Evolutionary conservation across 2,888 invertebrate species (phyloP), one percentile per base, ranked within the genome.

Genomic region (Acronicta alni): DNA sequence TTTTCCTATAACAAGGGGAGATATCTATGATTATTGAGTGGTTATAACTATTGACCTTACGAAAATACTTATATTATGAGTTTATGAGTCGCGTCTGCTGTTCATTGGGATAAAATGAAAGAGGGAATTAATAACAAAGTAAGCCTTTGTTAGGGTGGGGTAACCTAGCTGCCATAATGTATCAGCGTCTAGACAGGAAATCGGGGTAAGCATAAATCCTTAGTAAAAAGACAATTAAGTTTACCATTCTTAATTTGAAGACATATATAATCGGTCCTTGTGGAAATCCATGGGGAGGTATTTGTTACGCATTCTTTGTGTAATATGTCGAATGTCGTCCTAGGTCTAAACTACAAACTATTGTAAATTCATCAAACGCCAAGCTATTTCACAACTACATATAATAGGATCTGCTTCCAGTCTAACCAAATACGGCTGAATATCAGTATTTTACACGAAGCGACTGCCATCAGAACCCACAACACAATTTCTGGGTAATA

Each of bases 131-230:
- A 70, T 65, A 46, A 53, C 60, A 52, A 49, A 65, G 55, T 55
- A 52, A 65, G 45, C 48, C 39, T 48, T 65, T 55, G 45, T 63
- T 58, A 58, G 15, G 46, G 44, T 49, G 67, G 56, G 56, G 57
- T 58, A 56, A 63, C 20, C 37, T 42, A 38, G 53, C 42, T 45
- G 3, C 20, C 16, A 35, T 30, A 16, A 58, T 46, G 52, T 47
- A 56, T 38, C 56, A 53, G 53, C 8, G 72, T 67, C 72, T 70
- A 71, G 67, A 58, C 70, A 46, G 45, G 46, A 67, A 57, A 71
- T 20, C 42, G 35, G 44, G 38, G 53, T 39, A 44, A 54, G 18
- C 56, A 26, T 49, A 53, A 71, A 53, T 43, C 42, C 18, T 32
- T 43, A 10, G 30, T 38, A 49, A 23, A 58, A 56, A 63, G 23